phyloP scores from a whole-genome alignment of 2,113 vertebrate genomes.

The Vireo altiloquus region DNA sequence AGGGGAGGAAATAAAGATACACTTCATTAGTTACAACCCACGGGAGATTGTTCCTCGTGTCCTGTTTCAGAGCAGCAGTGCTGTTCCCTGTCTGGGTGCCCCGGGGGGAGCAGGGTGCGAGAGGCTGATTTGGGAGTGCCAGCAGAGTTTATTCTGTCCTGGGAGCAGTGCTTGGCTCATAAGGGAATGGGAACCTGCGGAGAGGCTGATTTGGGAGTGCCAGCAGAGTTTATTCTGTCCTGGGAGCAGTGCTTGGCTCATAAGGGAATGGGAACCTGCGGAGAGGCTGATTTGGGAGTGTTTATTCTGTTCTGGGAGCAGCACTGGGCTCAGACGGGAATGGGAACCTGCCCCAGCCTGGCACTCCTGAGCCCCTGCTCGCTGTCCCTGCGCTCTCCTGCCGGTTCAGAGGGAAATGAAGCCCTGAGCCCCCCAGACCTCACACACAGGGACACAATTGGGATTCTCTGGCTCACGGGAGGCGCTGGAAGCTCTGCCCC shows the following conservation, averaged over 20 bases:
- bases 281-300: not conserved
- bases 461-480: not conserved
- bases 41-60: not conserved
- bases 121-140: not conserved
- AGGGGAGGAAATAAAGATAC: not conserved
- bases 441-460: not conserved
- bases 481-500: not conserved
- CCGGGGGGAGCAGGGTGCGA: no score
- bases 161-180: not conserved
- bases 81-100: not conserved
- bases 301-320: not conserved
- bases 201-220: not conserved
- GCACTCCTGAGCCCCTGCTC: not conserved
- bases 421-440: not conserved
- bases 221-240: not conserved
- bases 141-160: not conserved
- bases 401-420: not conserved
- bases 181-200: not conserved
- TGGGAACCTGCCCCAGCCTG: not conserved
- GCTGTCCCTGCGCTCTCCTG: not conserved
- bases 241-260: not conserved
- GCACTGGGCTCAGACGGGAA: not conserved
- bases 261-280: not conserved
- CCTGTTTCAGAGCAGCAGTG: not conserved
- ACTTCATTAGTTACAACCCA: not conserved